A percentile compares a stretch with the other conserved stretches of the same genome.
These are phyloP conservation scores for Saccopteryx leptura DNA, from an alignment of 2,113 vertebrate genomes.

Conservation along the genomic window DNA sequence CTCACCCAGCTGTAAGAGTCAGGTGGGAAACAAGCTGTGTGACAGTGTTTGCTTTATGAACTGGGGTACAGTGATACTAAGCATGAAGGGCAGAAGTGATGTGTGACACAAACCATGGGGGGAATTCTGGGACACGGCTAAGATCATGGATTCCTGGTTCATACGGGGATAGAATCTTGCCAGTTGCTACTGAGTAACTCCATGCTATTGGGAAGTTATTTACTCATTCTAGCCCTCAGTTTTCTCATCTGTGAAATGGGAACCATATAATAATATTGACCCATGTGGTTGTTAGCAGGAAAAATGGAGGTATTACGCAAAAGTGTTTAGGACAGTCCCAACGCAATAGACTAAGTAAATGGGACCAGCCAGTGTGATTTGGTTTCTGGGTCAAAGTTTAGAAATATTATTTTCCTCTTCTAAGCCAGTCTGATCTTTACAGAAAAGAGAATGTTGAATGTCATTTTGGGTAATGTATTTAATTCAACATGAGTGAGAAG, in stretches of 20 bases:
- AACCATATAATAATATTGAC: background rate
- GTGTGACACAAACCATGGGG: background rate
- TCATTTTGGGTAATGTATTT: constrained; percentile 29
- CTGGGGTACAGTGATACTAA: background rate
- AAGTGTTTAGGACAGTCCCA: background rate
- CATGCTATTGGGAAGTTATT: background rate
- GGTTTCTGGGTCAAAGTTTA: constrained; percentile 25
- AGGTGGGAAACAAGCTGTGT: background rate
- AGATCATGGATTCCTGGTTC: background rate
- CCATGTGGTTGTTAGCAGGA: background rate
- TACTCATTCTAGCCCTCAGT: background rate
- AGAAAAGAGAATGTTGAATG: constrained; percentile 13
- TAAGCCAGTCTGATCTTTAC: background rate
- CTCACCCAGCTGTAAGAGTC: background rate
- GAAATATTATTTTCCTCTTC: background rate
- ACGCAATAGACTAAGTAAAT: background rate
- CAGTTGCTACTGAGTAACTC: background rate
- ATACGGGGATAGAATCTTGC: background rate
- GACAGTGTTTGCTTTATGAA: background rate
- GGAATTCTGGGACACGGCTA: background rate
- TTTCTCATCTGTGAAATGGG: background rate
- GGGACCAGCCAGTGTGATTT: background rate
- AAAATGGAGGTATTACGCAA: background rate
- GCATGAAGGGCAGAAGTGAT: background rate
- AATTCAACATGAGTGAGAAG: constrained; percentile 9